Evolutionary conservation across 2,113 vertebrate genomes (phyloP).

Genomic region (Trachemys scripta): DNA sequence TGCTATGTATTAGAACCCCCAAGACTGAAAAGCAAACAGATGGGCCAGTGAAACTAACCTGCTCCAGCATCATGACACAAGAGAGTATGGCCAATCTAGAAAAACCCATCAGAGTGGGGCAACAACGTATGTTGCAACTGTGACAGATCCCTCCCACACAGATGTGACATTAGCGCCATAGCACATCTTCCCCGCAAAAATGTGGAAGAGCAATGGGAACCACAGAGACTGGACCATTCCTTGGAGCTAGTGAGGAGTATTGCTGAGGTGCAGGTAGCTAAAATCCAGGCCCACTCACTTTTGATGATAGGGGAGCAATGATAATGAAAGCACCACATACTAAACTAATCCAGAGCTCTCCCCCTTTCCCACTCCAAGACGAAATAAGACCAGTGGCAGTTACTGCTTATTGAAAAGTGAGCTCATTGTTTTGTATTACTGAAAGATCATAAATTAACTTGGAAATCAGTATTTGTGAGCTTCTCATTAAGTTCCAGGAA

Average conservation of each 20-base stretch:
- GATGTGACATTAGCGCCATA: background rate
- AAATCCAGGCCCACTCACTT: background rate
- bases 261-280: background rate
- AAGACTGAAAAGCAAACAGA: background rate
- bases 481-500: background rate
- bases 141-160: background rate
- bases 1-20: background rate
- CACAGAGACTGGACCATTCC: background rate
- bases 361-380: background rate
- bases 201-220: background rate
- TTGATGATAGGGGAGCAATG: background rate
- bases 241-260: background rate
- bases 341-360: background rate
- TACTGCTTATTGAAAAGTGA: background rate
- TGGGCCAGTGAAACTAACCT: background rate
- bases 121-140: accelerated
- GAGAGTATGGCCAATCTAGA: background rate
- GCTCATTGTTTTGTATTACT: background rate
- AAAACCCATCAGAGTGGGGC: background rate
- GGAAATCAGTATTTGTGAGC: background rate
- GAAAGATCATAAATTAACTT: background rate
- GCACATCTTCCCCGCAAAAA: background rate
- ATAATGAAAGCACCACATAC: accelerated
- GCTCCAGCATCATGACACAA: background rate
- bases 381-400: background rate